Base-by-base conservation (phyloP, 2,113 vertebrate species). In the Ptilonorhynchus violaceus region DNA sequence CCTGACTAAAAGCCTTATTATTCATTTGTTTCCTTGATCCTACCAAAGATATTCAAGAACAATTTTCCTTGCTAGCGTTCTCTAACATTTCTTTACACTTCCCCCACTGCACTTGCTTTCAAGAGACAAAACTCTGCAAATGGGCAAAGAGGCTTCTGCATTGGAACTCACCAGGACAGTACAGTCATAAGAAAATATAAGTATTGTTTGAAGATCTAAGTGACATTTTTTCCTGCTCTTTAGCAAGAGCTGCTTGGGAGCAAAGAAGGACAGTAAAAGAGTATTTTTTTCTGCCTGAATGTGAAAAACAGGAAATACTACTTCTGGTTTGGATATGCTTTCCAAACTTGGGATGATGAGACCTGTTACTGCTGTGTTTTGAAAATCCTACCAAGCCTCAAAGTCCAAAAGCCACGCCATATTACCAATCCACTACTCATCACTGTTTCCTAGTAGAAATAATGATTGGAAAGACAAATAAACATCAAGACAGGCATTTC, bases 401-500 rank as follows among this genome's bases (percentile, higher is more conserved):
- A 88, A 94, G 31, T 41, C 75, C 81, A 85, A 88, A 64, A 96
- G 88, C 31, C 20, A 82, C 30, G 52, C 31, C 52, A 47, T 41
- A 76, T 82, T 73, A 84, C 33, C 75, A 94, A 42, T 73, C 90
- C 73, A 56, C 64, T 78, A 63, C 58, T 64, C 15, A 15, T 31
- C 69, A 49, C 39, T 67, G 42, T 55, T 88, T 96, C 49, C 58
- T 86, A 63, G 72, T 18, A 91, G 46, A 93, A 96, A 44, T 88
- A 80, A 78, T 58, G 53, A 93, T 10, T 96, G 66, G 41, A 90
- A 96, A 95, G 72, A 88, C 44, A 97, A 94, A 93, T 72, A 92
- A 96, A 94, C 59, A 93, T 64, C 41, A 72, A 76, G 42, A 86
- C 15, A 83, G 63, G 55, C 72, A 92, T 82, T 73, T 92, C 68